Conservation (phyloP, 2,797 vertebrate genomes). For the Cryptoblepharus egeriae region DNA sequence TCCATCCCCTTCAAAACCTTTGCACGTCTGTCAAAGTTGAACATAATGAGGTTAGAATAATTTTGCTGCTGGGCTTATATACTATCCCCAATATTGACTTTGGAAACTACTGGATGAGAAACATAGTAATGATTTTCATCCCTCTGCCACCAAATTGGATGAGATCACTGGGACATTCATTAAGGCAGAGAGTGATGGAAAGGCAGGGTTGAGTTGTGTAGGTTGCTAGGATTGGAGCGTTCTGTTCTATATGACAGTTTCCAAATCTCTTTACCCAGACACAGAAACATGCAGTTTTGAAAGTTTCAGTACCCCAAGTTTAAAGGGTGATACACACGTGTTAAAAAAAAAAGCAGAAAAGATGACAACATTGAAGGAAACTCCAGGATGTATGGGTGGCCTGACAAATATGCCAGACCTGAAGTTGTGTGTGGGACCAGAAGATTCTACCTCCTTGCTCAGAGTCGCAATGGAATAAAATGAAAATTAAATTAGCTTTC, state of each 20-base stretch:
- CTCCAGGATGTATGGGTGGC: background rate
- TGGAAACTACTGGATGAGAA: background rate
- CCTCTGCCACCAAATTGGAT: background rate
- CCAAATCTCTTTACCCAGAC: background rate
- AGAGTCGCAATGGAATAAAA: background rate
- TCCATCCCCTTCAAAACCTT: background rate
- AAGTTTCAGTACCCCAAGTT: background rate
- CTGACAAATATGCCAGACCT: background rate
- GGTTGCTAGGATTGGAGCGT: background rate
- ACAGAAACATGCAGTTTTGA: background rate
- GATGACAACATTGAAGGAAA: too few species aligned
- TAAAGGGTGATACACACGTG: too few species aligned
- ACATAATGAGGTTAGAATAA: background rate
- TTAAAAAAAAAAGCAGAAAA: background rate
- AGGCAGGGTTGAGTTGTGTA: background rate
- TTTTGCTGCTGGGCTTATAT: background rate
- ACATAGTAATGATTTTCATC: background rate
- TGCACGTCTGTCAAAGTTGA: background rate
- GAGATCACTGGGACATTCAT: background rate
- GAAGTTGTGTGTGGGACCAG: background rate
- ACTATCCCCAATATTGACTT: background rate
- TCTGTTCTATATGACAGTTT: background rate
- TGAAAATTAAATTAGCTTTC: background rate
- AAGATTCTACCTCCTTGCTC: background rate
- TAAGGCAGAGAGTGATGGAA: background rate